Base-by-base conservation (phyloP, 1,140 invertebrate genomes). In the Drosophila virilis region DNA sequence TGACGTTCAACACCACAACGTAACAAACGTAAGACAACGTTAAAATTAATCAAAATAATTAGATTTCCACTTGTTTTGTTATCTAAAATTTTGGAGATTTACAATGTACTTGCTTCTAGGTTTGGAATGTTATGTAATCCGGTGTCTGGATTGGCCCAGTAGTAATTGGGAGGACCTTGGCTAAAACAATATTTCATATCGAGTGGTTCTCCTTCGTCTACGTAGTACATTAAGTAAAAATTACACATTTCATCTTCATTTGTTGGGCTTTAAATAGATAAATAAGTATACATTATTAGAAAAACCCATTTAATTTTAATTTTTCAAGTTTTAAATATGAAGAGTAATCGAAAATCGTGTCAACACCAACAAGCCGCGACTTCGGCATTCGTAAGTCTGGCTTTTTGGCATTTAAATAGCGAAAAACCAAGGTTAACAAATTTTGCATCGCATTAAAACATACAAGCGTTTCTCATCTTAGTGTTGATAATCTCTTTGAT, bases 161-260 rank as follows among this genome's bases (percentile, higher is more conserved):
- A 96, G 89, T 97, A 98, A 68, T 92, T 92, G 0, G 97, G 97
- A 12, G 98, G 96, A 13, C 97, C 97, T 48, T 89, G 85, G 37
- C 95, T 96, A 90, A 97, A 98, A 91, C 98, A 99, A 86, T 97
- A 97, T 92, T 98, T 97, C 90, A 95, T 95, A 0, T 95, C 86
- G 1, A 98, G 93, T 0, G 97, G 96, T 40, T 95, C 94, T n/a
- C 94, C 95, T n/a, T 96, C 94, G 32, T 98, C 95, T 1, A 98
- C 97, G 93, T 98, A 99, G 93, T 99, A 99, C 98, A 99, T 99
- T 15, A 99, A 92, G 93, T 99, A 99, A 92, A 99, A 99, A 93
- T 99, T 99, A 93, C 99, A 99, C 99, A 99, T 99, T 93, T 99
- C 99, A 91, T 99, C 98, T 17, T 96, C 94, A 78, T 97, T 97